Evolutionary conservation across 2,113 vertebrate species (phyloP).

Genomic region (Sterrhoptilus dennistouni): DNA sequence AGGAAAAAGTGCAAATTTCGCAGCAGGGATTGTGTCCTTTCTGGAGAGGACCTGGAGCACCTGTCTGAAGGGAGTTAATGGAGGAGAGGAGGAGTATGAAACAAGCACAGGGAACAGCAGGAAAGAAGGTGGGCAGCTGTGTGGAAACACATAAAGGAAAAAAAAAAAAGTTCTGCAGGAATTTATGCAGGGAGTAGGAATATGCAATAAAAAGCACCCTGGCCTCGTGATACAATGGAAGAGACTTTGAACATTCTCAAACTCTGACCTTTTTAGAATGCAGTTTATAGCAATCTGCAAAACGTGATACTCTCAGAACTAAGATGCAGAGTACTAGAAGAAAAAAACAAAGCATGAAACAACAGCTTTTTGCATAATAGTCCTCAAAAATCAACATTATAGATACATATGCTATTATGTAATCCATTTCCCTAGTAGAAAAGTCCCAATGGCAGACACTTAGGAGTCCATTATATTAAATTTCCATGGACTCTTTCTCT

Average conservation of each 20-base stretch:
- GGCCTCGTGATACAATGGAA: neutral
- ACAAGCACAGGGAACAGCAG: neutral
- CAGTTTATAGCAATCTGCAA: neutral
- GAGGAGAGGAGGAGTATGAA: neutral
- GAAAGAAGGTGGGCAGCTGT: neutral
- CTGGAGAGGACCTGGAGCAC: neutral
- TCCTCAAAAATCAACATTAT: neutral
- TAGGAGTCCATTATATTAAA: neutral
- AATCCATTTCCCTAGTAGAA: neutral
- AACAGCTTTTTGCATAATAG: neutral
- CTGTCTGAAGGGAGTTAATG: neutral
- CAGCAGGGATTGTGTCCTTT: neutral
- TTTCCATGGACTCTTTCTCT: neutral
- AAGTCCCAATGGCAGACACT: neutral
- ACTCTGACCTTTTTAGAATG: neutral
- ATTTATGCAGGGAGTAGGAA: neutral
- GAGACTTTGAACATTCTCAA: neutral
- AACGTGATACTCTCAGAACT: fast-evolving
- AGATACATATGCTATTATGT: no score
- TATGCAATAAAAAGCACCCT: neutral
- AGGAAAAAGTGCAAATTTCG: neutral
- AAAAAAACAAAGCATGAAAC: neutral
- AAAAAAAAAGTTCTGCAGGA: neutral
- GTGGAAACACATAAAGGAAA: neutral
- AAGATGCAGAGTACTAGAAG: neutral